Base-by-base conservation (phyloP, 2,797 vertebrate species). In the Prionace glauca region DNA sequence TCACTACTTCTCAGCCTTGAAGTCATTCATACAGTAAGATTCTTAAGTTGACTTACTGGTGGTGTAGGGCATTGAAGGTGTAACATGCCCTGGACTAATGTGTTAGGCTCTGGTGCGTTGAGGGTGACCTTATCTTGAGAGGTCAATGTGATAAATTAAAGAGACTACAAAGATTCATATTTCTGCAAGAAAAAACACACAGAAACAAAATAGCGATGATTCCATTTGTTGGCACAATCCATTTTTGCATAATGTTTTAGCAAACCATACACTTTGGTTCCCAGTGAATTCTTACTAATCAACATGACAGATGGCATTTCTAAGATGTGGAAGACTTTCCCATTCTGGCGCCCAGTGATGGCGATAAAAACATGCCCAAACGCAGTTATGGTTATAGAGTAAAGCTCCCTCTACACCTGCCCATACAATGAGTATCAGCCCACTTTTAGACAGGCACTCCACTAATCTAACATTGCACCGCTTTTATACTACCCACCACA, bases 101-200 rank as follows among this genome's bases (percentile, higher is more conserved):
- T 92, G n/a, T 67, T 92, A 92, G 90, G 90, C 90, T 92, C 65
- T 92, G 90, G 10, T 67, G 9, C n/a, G n/a, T 67, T 92, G 62
- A 69, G 62, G 32, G 69, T 92, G 90, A 69, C 67, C 62, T 69
- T 69, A 92, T 69, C 90, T 92, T 67, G 22, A 41, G 90, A 92
- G 90, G 90, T 69, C 90, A 69, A 92, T 92, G 56, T 92, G 90
- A 92, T 92, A 92, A 92, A 92, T 92, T 92, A 92, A 92, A 92
- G 90, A 69, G 90, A 92, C 65, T 92, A 92, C 90, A 92, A 92
- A 92, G 90, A 92, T 92, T 92, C 90, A 69, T 92, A 69, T 92
- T 92, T 92, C 90, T 92, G 90, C 65, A 92, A 92, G 69, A 92
- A 92, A 92, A 92, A 36, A 92, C 90, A 92, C 90, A 92, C 65